A percentile compares a stretch with the other conserved stretches of the same genome.
Evolutionary conservation across 2,888 invertebrate species (phyloP).

Genomic region (Melolontha melolontha): DNA sequence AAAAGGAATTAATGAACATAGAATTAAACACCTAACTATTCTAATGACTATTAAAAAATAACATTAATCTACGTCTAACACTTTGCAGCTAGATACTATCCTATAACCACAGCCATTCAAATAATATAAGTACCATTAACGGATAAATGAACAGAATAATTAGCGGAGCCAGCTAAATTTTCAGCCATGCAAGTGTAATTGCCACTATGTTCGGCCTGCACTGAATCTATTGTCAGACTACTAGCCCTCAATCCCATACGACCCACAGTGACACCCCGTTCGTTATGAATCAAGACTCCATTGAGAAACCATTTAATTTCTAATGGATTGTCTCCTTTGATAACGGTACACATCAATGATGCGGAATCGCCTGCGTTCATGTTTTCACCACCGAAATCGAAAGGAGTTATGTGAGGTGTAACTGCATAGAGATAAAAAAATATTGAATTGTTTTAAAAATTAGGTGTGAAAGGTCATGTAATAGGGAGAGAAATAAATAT

Average conservation of each 20-base stretch:
- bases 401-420: conserved; percentile 76
- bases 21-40: too few species aligned
- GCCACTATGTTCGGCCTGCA: conserved; percentile 78
- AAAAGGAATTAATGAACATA: too few species aligned
- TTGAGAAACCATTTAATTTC: conserved; percentile 76
- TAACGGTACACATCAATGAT: conserved; percentile 77
- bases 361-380: conserved; percentile 82
- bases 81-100: neutral
- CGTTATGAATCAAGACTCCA: conserved; percentile 62
- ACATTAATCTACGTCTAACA: neutral
- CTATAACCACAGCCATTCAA: neutral
- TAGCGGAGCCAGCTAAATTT: conserved; percentile 76
- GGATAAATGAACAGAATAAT: conserved; percentile 54
- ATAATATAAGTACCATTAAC: conserved; percentile 50
- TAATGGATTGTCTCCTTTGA: conserved; percentile 84
- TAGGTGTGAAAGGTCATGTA: conserved; percentile 67
- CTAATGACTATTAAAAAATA: too few species aligned
- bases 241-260: conserved; percentile 75
- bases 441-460: neutral
- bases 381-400: conserved; percentile 76
- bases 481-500: conserved; percentile 60
- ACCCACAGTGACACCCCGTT: conserved; percentile 69
- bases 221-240: conserved; percentile 78
- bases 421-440: conserved; percentile 63
- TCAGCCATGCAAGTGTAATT: conserved; percentile 78